Evolutionary conservation across 2,797 vertebrate genomes (phyloP).

Genomic region (Pangasius krempfi): DNA sequence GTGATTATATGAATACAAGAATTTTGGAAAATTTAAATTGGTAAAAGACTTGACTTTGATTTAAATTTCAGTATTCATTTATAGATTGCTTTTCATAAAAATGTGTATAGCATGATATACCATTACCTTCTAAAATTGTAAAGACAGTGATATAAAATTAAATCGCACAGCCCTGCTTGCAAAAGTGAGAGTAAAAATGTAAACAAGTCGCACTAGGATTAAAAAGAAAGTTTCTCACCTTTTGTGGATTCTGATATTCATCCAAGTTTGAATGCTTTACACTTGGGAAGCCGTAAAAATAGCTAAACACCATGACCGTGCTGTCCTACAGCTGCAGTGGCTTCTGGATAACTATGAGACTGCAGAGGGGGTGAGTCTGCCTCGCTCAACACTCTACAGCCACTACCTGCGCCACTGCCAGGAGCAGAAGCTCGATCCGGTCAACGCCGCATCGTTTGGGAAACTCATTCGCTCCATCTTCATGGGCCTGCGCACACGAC

Average conservation of each 20-base stretch:
- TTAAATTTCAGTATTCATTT: not conserved
- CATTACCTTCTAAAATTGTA: not conserved
- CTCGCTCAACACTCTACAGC: constrained; percentile 94
- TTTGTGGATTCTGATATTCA: not conserved
- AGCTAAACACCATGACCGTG: not conserved
- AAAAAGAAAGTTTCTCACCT: not conserved
- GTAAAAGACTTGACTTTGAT: not conserved
- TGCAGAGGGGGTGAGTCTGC: constrained; percentile 94
- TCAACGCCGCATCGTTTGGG: constrained; percentile 96
- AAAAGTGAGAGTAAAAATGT: not conserved
- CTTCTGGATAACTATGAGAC: constrained; percentile 98
- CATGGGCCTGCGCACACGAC: constrained; percentile 94
- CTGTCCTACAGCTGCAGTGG: constrained; percentile 89
- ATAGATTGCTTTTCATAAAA: not conserved
- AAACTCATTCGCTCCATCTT: constrained; percentile 99
- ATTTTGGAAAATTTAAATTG: not conserved
- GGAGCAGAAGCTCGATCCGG: constrained; percentile 96
- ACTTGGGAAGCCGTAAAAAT: not conserved
- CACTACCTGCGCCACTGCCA: constrained; percentile 98
- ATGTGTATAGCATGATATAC: not conserved
- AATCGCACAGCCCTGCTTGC: not conserved
- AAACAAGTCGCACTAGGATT: not conserved
- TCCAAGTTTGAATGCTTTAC: not conserved
- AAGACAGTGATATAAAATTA: not conserved
- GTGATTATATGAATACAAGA: not conserved